Base-by-base conservation (phyloP, 2,113 vertebrate species). In the Eulacestoma nigropectus region DNA sequence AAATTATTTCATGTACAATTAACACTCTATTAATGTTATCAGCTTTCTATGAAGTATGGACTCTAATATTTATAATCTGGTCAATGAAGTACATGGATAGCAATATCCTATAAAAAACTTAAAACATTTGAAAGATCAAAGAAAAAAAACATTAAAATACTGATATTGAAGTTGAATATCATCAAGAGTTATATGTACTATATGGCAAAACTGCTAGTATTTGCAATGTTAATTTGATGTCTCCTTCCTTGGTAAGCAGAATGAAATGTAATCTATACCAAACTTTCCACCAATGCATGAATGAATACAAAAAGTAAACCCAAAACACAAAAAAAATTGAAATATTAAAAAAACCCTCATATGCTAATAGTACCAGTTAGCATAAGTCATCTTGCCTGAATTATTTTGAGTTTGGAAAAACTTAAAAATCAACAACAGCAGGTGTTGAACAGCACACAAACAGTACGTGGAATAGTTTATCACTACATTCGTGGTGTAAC, bases 301-400 rank as follows among this genome's bases (percentile, higher is more conserved):
- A 62, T 0, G 0, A 42, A 65, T 10, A 55, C 17, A 87, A 47
- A 86, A 69, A 80, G 8, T 52, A 86, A 89, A 78, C 14, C 3
- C 21, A 59, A 35, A 91, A 11, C 0, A 7, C 1, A 63, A 72
- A 67, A 20, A 29, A 23, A 0, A 13, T 13, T 20, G 16, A 88
- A 69, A 52, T 41, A 69, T 39, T 33, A 2, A 15, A 41, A 72
- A 35, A 3, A 0, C 0, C 5, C 9, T 64, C 12, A 59, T 46
- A 33, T 11, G 8, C 12, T 44, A 62, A 65, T 14, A 60, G 22
- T 33, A 60, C 11, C 35, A 49, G 7, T 46, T 37, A 59, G 37
- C 18, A 18, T 25, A 14, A 78, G 13, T 56, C 42, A 55, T 59
- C 41, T 75, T 67, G 9, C 27, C 33, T 13, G 42, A 60, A 84